phyloP scores from a whole-genome alignment of 30 jellyfish, hydroid and myxozoan species.

The Turritopsis rubra region DNA sequence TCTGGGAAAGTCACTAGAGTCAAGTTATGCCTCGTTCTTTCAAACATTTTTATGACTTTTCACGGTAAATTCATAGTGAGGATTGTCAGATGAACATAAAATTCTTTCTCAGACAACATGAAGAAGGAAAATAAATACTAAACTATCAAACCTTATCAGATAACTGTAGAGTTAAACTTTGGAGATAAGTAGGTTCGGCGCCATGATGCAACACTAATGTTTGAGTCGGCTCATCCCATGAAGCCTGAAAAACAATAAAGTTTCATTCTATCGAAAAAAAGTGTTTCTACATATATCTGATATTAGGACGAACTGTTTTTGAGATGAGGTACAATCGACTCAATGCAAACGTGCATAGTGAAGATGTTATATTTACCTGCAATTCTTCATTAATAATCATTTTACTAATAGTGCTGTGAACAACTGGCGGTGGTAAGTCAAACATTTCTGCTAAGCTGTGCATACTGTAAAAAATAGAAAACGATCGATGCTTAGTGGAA shows the following conservation, averaged over 20 bases:
- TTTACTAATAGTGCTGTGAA: conserved; percentile 93
- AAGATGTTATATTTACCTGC: conserved; percentile 49
- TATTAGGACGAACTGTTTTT: too few species aligned
- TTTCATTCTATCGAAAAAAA: too few species aligned
- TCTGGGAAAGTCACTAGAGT: too few species aligned
- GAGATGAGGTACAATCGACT: too few species aligned
- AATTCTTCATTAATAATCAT: conserved; percentile 96
- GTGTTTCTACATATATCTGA: too few species aligned
- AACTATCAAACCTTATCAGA: conserved; percentile 88
- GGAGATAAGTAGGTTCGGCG: conserved; percentile 96
- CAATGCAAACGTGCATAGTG: neutral
- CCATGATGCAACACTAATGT: conserved; percentile 89
- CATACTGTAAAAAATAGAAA: conserved; percentile 45
- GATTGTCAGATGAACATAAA: too few species aligned
- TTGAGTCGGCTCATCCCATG: conserved; percentile 99
- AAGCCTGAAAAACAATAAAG: conserved; percentile 54
- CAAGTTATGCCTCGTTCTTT: too few species aligned
- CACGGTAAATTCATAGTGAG: too few species aligned
- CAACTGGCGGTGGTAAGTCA: conserved; percentile 66
- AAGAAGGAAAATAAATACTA: neutral
- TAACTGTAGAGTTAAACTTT: conserved; percentile 85
- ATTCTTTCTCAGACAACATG: neutral
- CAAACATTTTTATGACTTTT: too few species aligned
- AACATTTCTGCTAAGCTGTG: conserved; percentile 86
- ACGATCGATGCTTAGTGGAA: neutral